Evolutionary conservation across 2,113 vertebrate genomes (phyloP), one percentile per base, ranked within the genome.

Genomic region (Trogon melanurus): DNA sequence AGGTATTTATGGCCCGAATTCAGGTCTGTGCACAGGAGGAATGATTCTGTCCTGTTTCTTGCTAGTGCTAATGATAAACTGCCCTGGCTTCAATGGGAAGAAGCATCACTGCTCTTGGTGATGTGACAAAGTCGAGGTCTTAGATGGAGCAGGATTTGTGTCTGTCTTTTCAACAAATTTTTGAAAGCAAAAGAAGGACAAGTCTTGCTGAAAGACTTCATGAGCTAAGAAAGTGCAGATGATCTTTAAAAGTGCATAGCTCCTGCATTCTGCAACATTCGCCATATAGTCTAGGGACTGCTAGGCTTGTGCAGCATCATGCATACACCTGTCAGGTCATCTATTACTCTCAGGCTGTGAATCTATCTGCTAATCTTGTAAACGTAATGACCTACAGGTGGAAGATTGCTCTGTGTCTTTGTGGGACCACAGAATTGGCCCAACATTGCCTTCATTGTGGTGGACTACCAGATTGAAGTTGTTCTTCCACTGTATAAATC

Each of bases 61-160:
- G 26, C 7, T 41, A 36, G 3, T 53, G 44, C 4, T 29, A 61
- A 67, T 20, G 14, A 16, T 34, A 62, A 72, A 67, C 8, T 34
- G 7, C 29, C 36, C 6, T 1, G 1, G 7, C 16, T 26, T 79
- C 61, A 60, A 5, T 11, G 3, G 20, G 12, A 45, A 12, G 30
- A 44, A 73, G 12, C 30, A 23, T 54, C 2, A 0, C 17, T 65
- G 12, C 6, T 51, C 10, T 80, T 56, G 27, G 23, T 38, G 38
- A 27, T 12, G 21, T 41, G 29, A 21, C 54, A 83, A 79, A 64
- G 34, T 20, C 13, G 47, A 56, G 8, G 21, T 61, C 3, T 45
- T 72, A 26, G 0, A 0, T 57, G 30, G 6, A 20, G 7, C 10
- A 71, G 75, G 34, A 32, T 45, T 66, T 58, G 14, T 19, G 34